Base-by-base conservation (phyloP, 2,888 invertebrate genomes). In the Drosophila birchii region DNA sequence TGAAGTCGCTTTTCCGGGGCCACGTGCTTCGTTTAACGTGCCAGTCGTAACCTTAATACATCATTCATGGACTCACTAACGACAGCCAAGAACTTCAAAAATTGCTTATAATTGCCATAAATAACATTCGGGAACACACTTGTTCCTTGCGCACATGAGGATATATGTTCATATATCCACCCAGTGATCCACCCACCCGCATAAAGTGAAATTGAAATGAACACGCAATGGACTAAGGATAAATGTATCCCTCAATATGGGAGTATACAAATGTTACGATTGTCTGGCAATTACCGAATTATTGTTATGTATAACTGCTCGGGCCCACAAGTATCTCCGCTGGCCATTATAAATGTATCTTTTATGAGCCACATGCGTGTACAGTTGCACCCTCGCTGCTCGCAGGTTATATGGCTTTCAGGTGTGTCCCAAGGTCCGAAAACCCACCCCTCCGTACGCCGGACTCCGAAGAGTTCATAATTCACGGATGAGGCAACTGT, bases 251-350 rank as follows among this genome's bases (percentile, higher is more conserved):
- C 34, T 39, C 38, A n/a, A n/a, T n/a, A n/a, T n/a, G n/a, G n/a
- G n/a, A n/a, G n/a, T 51, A 55, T 64, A 82, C 85, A 85, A 85
- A 85, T 87, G 83, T 76, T 80, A 87, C 83, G 86, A 86, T 87
- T 87, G 86, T 81, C 81, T 76, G 81, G 88, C 86, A 86, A 86
- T 86, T 86, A 86, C 88, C 86, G 83, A 86, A 86, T 86, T 86
- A 86, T 87, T 86, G 88, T 88, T 88, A 86, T 86, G 72, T 78
- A 83, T 86, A 83, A 78, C 86, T 78, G 81, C 76, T 78, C 80
- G 34, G 59, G 41, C 60, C 61, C 69, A 76, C 45, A 55, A 73
- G 73, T 84, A 84, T 78, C 78, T 78, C 51, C 11, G 77, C 63
- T 60, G 58, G 47, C 82, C 82, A 87, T 85, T 82, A 87, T 76